Base-by-base conservation (phyloP, 2,797 vertebrate genomes). In the Chloroceryle inda region DNA sequence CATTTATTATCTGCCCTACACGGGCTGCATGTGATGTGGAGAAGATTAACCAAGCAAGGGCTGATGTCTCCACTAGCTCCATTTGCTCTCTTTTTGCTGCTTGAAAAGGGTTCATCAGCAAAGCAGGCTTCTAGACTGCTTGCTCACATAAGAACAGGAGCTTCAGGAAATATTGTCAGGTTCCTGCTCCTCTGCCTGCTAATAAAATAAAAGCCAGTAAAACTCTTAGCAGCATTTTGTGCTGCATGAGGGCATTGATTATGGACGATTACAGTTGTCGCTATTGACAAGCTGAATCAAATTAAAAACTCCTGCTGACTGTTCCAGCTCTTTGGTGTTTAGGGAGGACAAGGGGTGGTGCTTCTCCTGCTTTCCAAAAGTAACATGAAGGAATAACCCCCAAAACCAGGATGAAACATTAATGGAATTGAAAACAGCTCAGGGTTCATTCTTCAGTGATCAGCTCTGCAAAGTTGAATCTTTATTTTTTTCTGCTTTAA, bases 201-300 rank as follows among this genome's bases (percentile, higher is more conserved):
- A 68, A 52, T 83, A 40, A 89, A 85, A 76, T 76, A 50, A 66
- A 69, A 87, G 5, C 7, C n/a, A 21, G 40, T 56, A 63, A 63
- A 88, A 61, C 20, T 56, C 66, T 58, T 61, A 76, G 67, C 50
- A 80, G 59, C 73, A 37, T 89, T 85, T 44, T 67, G 73, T 64
- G 42, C 64, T 75, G 27, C 31, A 6, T 52, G 79, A 63, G 89
- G 62, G 19, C 74, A 95, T 83, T 49, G 89, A 92, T 96, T 92
- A 42, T 27, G 40, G 52, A 74, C 68, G 42, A 69, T 62, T 89
- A 55, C 56, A 52, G 85, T 17, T 72, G 81, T 75, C 81, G 49
- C 58, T 89, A 53, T 47, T 59, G 78, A 88, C 63, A 92, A 96
- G 79, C 17, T 44, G 50, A 56, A 75, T 58, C 14, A 85, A 86